Evolutionary conservation across 2,113 vertebrate species (phyloP), one percentile per base, ranked within the genome.

Genomic region (Hypanus sabinus): DNA sequence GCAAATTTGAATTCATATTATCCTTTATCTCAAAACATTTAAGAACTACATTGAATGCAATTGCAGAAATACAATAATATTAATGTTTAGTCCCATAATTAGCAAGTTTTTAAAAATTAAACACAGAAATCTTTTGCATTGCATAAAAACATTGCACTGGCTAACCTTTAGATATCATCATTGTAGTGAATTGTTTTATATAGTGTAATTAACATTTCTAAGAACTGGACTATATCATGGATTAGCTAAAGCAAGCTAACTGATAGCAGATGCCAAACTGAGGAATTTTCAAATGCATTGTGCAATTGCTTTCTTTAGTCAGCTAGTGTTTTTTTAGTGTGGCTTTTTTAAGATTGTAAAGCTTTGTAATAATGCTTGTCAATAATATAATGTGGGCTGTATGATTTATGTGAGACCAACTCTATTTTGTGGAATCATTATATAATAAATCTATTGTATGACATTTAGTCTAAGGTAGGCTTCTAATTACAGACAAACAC

Each of bases 401-500:
- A 90, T 90, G 60, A 65, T 90, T 90, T 33, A n/a, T 65, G 57
- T 88, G 30, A 65, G 5, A 16, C 16, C 24, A 14, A 2, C 12
- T 87, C 27, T 14, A 87, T 87, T 87, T 33, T 90, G 60, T 36
- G 62, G 30, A 68, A 90, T 88, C 60, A 90, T 68, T 33, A 65
- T 65, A 18, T 90, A 90, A 88, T 88, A 88, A 33, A 88, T 60
- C 30, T 88, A 88, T 88, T 5, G 57, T n/a, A 88, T 33, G 30
- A 16, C 30, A 33, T 88, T 65, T 88, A 57, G 60, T 68, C 85
- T 90, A 65, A 90, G 62, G 5, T 90, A n/a, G 9, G 85, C 20
- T 90, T 65, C 30, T 65, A 60, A 33, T 90, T 57, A 90, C 60
- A 65, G 30, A 18, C 60, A 65, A 7, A 36, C 65, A 7, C 85